Evolutionary conservation across 2,797 vertebrate genomes (phyloP).

Genomic region (Apogon talboti): DNA sequence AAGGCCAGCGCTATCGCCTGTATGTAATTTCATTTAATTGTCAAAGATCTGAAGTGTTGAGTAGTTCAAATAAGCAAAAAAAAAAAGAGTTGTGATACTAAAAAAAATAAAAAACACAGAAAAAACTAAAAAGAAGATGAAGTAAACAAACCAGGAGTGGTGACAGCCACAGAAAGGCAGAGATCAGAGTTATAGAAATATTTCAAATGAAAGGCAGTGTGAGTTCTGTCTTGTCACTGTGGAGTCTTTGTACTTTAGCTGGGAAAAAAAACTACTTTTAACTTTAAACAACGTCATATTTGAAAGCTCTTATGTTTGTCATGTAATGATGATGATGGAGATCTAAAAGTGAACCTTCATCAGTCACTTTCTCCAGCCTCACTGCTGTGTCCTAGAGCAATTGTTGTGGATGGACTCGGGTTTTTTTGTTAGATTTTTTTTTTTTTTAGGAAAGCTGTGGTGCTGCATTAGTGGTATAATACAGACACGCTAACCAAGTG

Average conservation of each 20-base stretch:
- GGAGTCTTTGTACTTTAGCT: slow-evolving; percentile 41
- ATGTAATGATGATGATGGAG: slow-evolving; percentile 4
- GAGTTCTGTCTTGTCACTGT: slow-evolving; percentile 51
- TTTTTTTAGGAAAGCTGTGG: not conserved
- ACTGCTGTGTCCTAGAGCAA: too few relatives aligned
- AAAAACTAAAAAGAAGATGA: slow-evolving; percentile 18
- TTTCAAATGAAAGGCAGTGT: slow-evolving; percentile 35
- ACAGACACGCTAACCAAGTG: not conserved
- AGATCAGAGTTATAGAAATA: slow-evolving; percentile 58
- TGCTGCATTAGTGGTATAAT: not conserved
- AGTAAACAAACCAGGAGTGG: slow-evolving; percentile 52
- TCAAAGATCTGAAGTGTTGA: not conserved
- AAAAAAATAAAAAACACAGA: not conserved
- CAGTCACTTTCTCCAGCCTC: too few relatives aligned
- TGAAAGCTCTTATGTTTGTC: slow-evolving; percentile 32
- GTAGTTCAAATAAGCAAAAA: slow-evolving; percentile 6
- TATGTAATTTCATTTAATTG: slow-evolving; percentile 3
- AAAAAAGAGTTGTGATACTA: not conserved
- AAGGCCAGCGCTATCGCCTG: not conserved
- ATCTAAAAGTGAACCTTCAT: slow-evolving; percentile 3
- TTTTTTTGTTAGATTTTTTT: not conserved
- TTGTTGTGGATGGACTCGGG: too few relatives aligned
- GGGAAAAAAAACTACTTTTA: slow-evolving; percentile 27
- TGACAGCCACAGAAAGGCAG: slow-evolving; percentile 45
- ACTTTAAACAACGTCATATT: slow-evolving; percentile 19